phyloP scores from a whole-genome alignment of 2,888 invertebrate genomes.

The Apantesis nais region DNA sequence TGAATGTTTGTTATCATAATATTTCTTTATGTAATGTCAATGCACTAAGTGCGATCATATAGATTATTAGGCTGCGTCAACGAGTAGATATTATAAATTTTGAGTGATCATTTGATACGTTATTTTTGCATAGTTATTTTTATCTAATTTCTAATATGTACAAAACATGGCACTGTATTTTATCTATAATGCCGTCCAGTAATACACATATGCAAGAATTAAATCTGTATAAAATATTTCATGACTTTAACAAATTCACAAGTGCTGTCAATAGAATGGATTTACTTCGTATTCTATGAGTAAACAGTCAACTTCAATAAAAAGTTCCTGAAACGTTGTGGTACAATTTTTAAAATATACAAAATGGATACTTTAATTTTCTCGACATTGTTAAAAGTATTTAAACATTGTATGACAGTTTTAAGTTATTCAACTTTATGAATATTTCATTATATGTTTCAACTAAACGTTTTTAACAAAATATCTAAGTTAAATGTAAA shows the following conservation, averaged over 20 bases:
- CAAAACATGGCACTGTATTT: slow-evolving; percentile 68
- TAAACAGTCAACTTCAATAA: slow-evolving; percentile 46
- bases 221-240: slow-evolving; percentile 42
- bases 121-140: slow-evolving; percentile 59
- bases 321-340: slow-evolving; percentile 75
- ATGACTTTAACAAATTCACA: slow-evolving; percentile 48
- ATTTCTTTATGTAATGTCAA: slow-evolving; percentile 62
- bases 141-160: slow-evolving; percentile 53
- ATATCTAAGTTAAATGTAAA: slow-evolving; percentile 43
- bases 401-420: slow-evolving; percentile 47
- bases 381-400: slow-evolving; percentile 44
- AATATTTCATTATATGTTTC: slow-evolving; percentile 31
- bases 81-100: slow-evolving; percentile 65
- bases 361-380: slow-evolving; percentile 41
- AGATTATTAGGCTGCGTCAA: slow-evolving; percentile 71
- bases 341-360: slow-evolving; percentile 63
- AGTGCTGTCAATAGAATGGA: slow-evolving; percentile 42
- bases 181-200: slow-evolving; percentile 82
- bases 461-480: slow-evolving; percentile 37
- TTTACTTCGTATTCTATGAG: slow-evolving; percentile 47
- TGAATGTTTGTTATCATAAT: slow-evolving; percentile 64
- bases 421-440: slow-evolving; percentile 9
- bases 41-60: slow-evolving; percentile 80
- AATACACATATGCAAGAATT: slow-evolving; percentile 58
- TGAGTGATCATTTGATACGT: slow-evolving; percentile 59